Conservation (phyloP, 2,797 vertebrate species). For the Lacerta viridis region DNA sequence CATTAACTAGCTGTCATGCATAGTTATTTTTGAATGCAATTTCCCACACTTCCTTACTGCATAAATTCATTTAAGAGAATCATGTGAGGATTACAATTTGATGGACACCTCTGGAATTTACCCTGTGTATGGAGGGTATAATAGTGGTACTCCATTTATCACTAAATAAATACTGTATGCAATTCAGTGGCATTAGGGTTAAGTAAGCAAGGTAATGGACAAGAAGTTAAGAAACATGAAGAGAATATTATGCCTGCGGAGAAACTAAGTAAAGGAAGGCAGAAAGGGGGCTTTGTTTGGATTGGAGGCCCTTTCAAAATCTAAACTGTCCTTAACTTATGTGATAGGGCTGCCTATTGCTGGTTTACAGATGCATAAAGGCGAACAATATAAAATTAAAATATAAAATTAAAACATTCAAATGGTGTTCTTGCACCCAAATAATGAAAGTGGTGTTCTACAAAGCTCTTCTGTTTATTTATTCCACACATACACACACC, state of each 20-base stretch:
- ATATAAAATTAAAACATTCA: not conserved
- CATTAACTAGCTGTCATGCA: no score
- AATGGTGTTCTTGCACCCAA: not conserved
- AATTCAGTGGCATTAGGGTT: not conserved
- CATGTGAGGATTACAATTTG: not conserved
- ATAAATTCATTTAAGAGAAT: not conserved
- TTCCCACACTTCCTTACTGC: not conserved
- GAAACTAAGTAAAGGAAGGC: not conserved
- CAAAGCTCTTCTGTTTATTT: not conserved
- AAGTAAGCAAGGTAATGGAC: not conserved
- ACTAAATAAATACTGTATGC: no score
- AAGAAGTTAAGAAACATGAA: not conserved
- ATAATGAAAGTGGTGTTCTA: not conserved
- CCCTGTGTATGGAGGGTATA: not conserved
- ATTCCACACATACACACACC: not conserved
- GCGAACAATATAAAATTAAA: not conserved
- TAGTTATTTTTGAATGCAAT: no score
- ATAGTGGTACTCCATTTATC: no score
- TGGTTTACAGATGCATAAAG: not conserved
- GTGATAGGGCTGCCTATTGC: not conserved
- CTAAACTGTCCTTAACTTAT: not conserved
- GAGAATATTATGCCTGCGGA: not conserved
- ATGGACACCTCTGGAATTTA: not conserved
- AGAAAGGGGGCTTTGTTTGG: not conserved
- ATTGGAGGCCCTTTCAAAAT: not conserved